These are phyloP conservation scores for Hyla sarda DNA, from an alignment of 2,113 vertebrate species.

Conservation along the genomic window DNA sequence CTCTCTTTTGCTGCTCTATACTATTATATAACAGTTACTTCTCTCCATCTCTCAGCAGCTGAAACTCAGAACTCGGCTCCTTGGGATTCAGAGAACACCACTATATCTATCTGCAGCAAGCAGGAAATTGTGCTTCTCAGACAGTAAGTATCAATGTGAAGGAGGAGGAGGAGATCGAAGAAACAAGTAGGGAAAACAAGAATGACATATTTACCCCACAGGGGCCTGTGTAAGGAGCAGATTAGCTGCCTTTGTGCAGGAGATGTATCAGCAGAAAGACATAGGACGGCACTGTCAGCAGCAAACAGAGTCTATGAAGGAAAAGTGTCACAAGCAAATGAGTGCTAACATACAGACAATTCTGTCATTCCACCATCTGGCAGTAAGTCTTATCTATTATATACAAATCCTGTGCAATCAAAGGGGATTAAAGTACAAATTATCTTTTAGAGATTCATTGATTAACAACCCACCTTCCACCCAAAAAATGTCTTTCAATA, in stretches of 20 bases:
- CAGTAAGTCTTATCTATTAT: background rate
- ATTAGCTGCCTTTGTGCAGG: constrained; percentile 23
- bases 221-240: constrained; percentile 1
- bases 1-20: background rate
- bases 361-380: background rate
- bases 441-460: no score
- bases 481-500: no score
- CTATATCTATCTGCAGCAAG: constrained; percentile 27
- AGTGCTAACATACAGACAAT: background rate
- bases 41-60: background rate
- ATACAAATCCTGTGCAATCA: no score
- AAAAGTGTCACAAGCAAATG: background rate
- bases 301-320: background rate
- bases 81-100: constrained; percentile 7
- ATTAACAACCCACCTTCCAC: no score
- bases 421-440: no score
- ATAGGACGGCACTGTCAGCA: constrained; percentile 27
- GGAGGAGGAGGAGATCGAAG: background rate
- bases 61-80: background rate
- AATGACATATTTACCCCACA: constrained; percentile 19
- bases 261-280: constrained; percentile 31
- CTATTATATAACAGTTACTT: background rate
- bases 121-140: constrained; percentile 36
- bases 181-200: constrained; percentile 13
- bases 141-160: constrained; percentile 30